Base-by-base conservation (phyloP, 2,888 invertebrate species). In the Ecliptopera silaceata region DNA sequence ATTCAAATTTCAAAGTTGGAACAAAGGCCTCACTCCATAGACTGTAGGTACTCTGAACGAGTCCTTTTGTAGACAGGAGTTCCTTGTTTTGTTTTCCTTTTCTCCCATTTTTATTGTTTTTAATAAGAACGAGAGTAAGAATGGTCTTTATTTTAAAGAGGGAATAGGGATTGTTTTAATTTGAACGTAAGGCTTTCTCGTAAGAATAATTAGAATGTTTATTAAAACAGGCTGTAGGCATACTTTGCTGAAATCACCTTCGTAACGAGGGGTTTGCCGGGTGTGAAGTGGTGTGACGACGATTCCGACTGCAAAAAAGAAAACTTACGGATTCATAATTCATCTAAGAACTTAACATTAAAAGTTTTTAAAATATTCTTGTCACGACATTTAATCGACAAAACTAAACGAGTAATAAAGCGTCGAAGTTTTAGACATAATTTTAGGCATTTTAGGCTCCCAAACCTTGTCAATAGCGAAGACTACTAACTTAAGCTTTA, bases 1-100 rank as follows among this genome's bases (percentile, higher is more conserved):
- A 87, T 88, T 86, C 79, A 86, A 85, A 88, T 87, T 61, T 68
- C 64, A 64, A 67, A 67, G 52, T 66, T 65, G 50, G 64, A 70
- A 80, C 77, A 78, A 78, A 73, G 70, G 60, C 56, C 52, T 54
- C 54, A 57, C 59, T 61, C 45, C 57, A 29, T 48, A 32, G 48
- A 55, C 69, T 72, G 64, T 61, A n/a, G n/a, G 32, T 51, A 38
- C 51, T 43, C 45, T 45, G 45, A 32, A 38, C 15, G 56, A 66
- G 64, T 61, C 60, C 63, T 59, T 69, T 70, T 72, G 72, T 69
- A 64, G 65, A 69, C 57, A 59, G 44, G 41, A 42, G 32, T 31
- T 41, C 38, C 34, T 39, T 74, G 71, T 73, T 74, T 72, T 70
- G 72, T 76, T 74, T 64, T 71, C 54, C 61, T 61, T 45, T 46